Evolutionary conservation across 2,888 invertebrate genomes (phyloP).

Genomic region (Rugalucina vietnamica): DNA sequence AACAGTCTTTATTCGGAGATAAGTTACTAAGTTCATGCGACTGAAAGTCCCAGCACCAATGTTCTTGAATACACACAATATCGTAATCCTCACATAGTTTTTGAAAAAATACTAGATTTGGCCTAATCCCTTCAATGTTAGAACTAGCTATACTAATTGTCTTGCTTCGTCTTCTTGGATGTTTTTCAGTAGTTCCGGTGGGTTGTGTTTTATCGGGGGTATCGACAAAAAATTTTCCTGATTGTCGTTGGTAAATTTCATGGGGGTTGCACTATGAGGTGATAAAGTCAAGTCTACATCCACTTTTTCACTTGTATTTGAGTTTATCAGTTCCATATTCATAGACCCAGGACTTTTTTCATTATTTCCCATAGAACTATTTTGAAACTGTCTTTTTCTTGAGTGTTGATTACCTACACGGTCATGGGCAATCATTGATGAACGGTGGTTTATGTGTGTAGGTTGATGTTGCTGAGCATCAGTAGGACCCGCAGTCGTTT

Average conservation of each 20-base stretch:
- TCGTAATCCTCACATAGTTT: not conserved
- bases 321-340: no score
- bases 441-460: no score
- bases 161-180: not conserved
- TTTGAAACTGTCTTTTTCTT: not conserved
- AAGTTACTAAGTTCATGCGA: not conserved
- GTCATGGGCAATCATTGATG: not conserved
- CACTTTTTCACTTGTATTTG: no score
- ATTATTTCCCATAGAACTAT: not conserved
- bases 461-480: no score
- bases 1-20: not conserved
- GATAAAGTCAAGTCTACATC: no score
- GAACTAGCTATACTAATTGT: not conserved
- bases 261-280: no score
- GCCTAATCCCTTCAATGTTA: not conserved
- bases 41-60: slow-evolving; percentile 10
- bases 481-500: no score
- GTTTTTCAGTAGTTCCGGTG: not conserved
- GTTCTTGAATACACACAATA: slow-evolving; percentile 11
- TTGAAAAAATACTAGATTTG: not conserved
- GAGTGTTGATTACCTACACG: not conserved
- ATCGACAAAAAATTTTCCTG: slow-evolving; percentile 6
- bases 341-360: no score
- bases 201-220: slow-evolving; percentile 1
- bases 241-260: no score